Percentiles rank a stretch among this genome's conserved stretches.
Conservation (phyloP, 2,113 vertebrate species). For the Candoia aspera region DNA sequence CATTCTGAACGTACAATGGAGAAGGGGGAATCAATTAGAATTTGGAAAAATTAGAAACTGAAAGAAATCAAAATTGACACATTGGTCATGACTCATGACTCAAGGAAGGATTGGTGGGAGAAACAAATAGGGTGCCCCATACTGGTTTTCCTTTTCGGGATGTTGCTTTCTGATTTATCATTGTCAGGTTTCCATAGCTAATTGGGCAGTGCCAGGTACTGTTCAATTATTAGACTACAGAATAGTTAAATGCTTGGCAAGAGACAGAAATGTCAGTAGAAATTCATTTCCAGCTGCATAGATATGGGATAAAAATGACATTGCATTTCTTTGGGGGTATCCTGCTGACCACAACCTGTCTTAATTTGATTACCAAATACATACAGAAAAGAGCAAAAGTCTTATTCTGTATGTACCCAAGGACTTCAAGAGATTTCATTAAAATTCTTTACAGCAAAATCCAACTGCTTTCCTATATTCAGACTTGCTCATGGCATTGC, state of each 20-base stretch:
- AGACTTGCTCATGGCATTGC: background rate
- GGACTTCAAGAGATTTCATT: background rate
- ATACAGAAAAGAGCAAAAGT: background rate
- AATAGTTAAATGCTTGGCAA: background rate
- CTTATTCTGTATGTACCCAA: background rate
- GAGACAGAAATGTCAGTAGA: background rate
- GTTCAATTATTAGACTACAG: background rate
- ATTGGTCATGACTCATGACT: background rate
- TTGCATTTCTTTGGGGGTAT: background rate
- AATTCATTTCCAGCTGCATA: slow-evolving; percentile 3
- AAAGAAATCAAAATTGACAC: background rate
- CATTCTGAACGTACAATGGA: background rate
- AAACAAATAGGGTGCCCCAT: background rate
- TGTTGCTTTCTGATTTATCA: background rate
- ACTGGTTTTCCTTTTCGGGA: background rate
- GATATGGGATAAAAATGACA: background rate
- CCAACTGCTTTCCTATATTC: background rate
- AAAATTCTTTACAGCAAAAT: slow-evolving; percentile 6
- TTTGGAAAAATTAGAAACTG: background rate
- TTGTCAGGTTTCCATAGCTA: background rate
- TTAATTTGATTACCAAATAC: slow-evolving; percentile 4
- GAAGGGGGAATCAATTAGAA: background rate
- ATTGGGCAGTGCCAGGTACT: background rate
- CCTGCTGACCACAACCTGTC: background rate
- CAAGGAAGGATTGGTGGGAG: background rate